These are phyloP conservation scores for Drosophila neutralis DNA, from an alignment of 2,888 invertebrate genomes.

Conservation along the genomic window DNA sequence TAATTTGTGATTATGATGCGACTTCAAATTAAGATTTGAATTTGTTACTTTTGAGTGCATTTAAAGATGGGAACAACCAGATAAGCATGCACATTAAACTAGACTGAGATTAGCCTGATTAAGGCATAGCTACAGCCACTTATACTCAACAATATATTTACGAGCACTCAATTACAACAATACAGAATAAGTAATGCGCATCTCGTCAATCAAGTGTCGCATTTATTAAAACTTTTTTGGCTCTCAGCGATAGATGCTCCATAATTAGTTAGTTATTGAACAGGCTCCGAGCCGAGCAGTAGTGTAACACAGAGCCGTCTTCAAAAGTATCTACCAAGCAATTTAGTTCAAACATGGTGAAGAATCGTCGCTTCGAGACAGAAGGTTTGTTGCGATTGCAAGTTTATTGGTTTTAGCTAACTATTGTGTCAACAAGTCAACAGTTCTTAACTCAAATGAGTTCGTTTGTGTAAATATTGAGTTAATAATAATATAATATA, in stretches of 20 bases:
- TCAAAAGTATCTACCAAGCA: constrained; percentile 6
- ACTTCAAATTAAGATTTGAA: neutral
- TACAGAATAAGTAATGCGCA: constrained; percentile 12
- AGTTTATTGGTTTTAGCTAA: neutral
- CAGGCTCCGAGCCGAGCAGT: constrained; percentile 63
- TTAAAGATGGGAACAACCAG: neutral
- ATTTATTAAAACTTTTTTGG: constrained; percentile 2
- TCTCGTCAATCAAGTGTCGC: constrained; percentile 27
- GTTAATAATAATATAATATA: neutral
- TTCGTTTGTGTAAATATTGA: constrained; percentile 2
- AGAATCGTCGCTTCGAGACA: constrained; percentile 82
- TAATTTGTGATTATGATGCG: neutral
- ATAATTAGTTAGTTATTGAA: constrained; percentile 72
- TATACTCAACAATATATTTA: neutral
- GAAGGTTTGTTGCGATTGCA: constrained; percentile 63
- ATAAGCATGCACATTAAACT: neutral
- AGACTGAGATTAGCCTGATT: neutral
- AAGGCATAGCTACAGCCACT: constrained; percentile 3
- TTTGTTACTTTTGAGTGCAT: constrained; percentile 3
- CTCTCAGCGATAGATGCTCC: constrained; percentile 34
- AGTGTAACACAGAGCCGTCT: constrained; percentile 40
- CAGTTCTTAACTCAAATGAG: neutral
- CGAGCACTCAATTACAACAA: neutral
- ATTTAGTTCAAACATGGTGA: constrained; percentile 66
- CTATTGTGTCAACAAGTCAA: neutral